Evolutionary conservation across 2,113 vertebrate genomes (phyloP).

Genomic region (Oreamnos americanus): DNA sequence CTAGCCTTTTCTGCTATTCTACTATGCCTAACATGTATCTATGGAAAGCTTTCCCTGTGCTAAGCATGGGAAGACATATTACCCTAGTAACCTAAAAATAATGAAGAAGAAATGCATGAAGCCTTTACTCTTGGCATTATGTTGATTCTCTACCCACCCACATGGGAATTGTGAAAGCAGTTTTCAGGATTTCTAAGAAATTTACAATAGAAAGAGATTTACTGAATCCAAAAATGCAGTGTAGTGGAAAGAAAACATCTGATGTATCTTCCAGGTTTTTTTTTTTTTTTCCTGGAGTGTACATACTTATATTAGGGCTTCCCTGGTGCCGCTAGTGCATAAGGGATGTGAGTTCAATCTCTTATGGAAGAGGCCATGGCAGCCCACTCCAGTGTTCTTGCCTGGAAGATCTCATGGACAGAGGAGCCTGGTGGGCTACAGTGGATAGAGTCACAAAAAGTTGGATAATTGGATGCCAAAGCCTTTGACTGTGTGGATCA

Average conservation of each 20-base stretch:
- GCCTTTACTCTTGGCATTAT: background rate
- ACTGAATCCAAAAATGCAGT: background rate
- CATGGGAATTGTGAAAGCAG: background rate
- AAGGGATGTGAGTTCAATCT: background rate
- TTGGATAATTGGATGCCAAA: background rate
- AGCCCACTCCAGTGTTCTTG: background rate
- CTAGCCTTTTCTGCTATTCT: background rate
- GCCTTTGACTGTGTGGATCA: too few relatives aligned
- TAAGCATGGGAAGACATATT: background rate
- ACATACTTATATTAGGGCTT: background rate
- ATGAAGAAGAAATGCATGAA: background rate
- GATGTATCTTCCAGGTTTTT: background rate
- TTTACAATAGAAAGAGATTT: background rate
- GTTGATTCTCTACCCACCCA: background rate
- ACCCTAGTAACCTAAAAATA: background rate
- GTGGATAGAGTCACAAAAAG: background rate
- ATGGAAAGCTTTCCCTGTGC: background rate
- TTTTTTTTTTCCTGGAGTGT: background rate
- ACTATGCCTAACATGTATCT: background rate
- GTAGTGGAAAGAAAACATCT: background rate
- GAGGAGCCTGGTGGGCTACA: background rate
- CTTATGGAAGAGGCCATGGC: background rate
- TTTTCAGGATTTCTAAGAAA: conserved; percentile 10
- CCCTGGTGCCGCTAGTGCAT: background rate
- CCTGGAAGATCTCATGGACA: background rate